A percentile compares a stretch with the other conserved stretches of the same genome.
These are phyloP conservation scores for Podarcis cretensis DNA, from an alignment of 2,113 vertebrate species.

Conservation along the genomic window DNA sequence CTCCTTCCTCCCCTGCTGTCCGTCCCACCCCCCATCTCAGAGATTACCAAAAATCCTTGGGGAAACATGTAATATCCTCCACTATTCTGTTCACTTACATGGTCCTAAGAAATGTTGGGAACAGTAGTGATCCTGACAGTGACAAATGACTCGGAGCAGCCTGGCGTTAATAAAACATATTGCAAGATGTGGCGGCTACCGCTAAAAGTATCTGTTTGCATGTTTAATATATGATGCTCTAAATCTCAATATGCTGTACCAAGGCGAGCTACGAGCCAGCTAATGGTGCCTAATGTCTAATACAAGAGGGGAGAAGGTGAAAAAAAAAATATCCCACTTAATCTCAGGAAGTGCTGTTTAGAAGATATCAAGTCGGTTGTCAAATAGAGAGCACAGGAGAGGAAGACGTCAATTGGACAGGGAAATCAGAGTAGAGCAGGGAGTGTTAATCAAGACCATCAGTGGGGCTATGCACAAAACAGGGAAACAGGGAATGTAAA, in stretches of 20 bases:
- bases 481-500: background rate
- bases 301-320: background rate
- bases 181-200: constrained; percentile 59
- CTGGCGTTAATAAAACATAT: constrained; percentile 56
- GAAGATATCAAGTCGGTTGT: constrained; percentile 5
- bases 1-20: background rate
- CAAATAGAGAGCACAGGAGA: background rate
- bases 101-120: constrained; percentile 37
- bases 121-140: constrained; percentile 50
- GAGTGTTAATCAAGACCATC: background rate
- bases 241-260: constrained; percentile 27
- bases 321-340: constrained; percentile 27
- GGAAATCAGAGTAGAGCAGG: background rate
- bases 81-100: constrained; percentile 25
- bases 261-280: background rate
- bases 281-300: constrained; percentile 19
- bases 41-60: constrained; percentile 14
- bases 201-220: constrained; percentile 55
- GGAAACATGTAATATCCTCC: background rate
- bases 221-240: constrained; percentile 30
- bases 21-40: background rate
- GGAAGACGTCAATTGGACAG: constrained; percentile 13
- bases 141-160: constrained; percentile 57
- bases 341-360: constrained; percentile 2
- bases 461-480: background rate